A percentile compares a stretch with the other conserved stretches of the same genome.
Conservation (phyloP, 1,140 invertebrate genomes). For the Gerris buenoi region DNA sequence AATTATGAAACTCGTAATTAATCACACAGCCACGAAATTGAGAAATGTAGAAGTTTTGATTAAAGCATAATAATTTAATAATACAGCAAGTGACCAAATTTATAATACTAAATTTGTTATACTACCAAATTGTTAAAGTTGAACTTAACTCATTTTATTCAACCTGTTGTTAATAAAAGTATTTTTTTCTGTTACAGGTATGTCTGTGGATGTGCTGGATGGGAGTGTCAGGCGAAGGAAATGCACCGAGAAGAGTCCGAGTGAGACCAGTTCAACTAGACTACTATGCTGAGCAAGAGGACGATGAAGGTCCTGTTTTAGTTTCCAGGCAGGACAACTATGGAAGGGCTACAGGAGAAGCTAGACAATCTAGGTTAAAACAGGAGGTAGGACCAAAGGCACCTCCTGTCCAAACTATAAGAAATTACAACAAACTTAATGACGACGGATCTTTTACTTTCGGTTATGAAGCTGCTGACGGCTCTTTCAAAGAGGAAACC, state of each 20-base stretch:
- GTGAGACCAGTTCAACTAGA: slow-evolving; percentile 19
- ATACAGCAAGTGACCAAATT: no score
- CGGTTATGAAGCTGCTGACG: slow-evolving; percentile 72
- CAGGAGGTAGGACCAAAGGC: slow-evolving; percentile 38
- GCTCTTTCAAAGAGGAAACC: slow-evolving; percentile 79
- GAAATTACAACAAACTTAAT: slow-evolving; percentile 67
- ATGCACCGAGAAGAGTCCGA: slow-evolving; percentile 9
- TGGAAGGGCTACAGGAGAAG: slow-evolving; percentile 17
- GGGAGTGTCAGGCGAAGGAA: background rate
- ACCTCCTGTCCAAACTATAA: slow-evolving; percentile 58
- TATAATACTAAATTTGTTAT: no score
- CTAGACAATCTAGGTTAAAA: slow-evolving; percentile 11
- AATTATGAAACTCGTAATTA: no score
- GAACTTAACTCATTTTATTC: no score
- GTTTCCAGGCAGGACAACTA: slow-evolving; percentile 19
- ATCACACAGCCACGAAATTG: no score
- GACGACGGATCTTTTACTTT: slow-evolving; percentile 76
- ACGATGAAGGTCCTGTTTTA: slow-evolving; percentile 23
- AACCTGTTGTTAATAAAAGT: no score
- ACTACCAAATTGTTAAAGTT: no score
- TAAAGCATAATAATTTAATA: no score
- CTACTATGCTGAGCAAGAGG: slow-evolving; percentile 29
- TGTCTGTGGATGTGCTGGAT: background rate
- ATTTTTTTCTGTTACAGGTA: background rate
- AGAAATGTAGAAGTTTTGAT: no score